Evolutionary conservation across 2,113 vertebrate species (phyloP).

Genomic region (Ariopsis seemanni): DNA sequence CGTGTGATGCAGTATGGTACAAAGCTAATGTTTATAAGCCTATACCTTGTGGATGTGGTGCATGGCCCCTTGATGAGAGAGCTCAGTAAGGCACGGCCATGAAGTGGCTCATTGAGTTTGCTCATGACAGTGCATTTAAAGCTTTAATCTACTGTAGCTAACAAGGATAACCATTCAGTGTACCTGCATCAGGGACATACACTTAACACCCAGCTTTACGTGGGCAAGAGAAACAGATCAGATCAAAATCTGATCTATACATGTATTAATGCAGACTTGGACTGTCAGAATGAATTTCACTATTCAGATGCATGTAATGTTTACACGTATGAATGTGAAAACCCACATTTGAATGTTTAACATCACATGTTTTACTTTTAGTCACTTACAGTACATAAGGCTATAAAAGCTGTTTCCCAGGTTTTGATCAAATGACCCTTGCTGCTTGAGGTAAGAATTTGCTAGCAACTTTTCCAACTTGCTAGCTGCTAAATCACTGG

Average conservation of each 20-base stretch:
- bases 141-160: constrained; percentile 79
- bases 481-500: not conserved
- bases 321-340: not conserved
- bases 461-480: not conserved
- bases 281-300: not conserved
- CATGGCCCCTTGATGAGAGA: constrained; percentile 62
- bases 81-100: constrained; percentile 77
- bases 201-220: not conserved
- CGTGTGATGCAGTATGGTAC: not conserved
- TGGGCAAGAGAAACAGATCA: not conserved
- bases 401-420: not conserved
- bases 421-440: not conserved
- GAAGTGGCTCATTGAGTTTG: constrained; percentile 76
- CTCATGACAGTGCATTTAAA: constrained; percentile 74
- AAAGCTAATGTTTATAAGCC: constrained; percentile 29
- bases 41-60: not conserved
- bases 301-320: not conserved
- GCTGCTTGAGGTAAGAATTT: no score
- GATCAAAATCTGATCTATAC: not conserved
- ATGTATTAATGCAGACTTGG: not conserved
- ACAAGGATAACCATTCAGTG: constrained; percentile 74
- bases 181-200: constrained; percentile 45
- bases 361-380: no score
- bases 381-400: not conserved
- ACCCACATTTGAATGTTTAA: not conserved